Base-by-base conservation (phyloP, 2,113 vertebrate species). In the Hypocryptadius cinnamomeus region DNA sequence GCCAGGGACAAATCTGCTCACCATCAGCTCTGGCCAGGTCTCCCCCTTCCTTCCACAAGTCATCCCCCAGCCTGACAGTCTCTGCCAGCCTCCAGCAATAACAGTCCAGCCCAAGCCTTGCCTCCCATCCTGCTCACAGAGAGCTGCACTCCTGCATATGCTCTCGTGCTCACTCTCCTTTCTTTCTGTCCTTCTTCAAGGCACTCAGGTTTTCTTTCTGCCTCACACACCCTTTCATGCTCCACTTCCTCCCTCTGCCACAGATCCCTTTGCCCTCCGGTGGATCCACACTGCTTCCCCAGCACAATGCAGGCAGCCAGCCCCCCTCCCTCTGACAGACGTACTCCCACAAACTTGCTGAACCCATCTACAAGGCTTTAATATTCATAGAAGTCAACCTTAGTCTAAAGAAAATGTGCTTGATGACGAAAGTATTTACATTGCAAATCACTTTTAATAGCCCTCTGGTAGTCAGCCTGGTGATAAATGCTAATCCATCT, bases 381-480 rank as follows among this genome's bases (percentile, higher is more conserved):
- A 94, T 94, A 95, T 94, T 95, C 94, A 95, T 89, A 72, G 47
- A 95, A 95, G 79, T 78, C 94, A 93, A 79, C 64, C 73, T 35
- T 30, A 61, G 84, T 92, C 87, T 95, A 93, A 95, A 93, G 96
- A 91, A 95, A 96, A 92, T 25, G 71, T 83, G 87, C 64, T 71
- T 78, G 91, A 85, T 91, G 95, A 95, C 76, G 84, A 82, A 94
- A 92, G 93, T 92, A 95, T 97, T 97, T 96, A 95, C 96, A 97
- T 96, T 96, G 94, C 95, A 96, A 95, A 96, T 96, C 84, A 87
- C 73, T 94, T 89, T 59, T 95, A 96, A 95, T 96, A 96, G 95
- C 80, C 82, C 90, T 90, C 92, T 6, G 13, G 87, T 87, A 96
- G 91, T 94, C 96, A 96, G 91, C 83, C 77, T 85, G 79, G 89